These are phyloP conservation scores for Nematopogon swammerdamellus DNA, from an alignment of 2,888 invertebrate genomes.

Conservation along the genomic window DNA sequence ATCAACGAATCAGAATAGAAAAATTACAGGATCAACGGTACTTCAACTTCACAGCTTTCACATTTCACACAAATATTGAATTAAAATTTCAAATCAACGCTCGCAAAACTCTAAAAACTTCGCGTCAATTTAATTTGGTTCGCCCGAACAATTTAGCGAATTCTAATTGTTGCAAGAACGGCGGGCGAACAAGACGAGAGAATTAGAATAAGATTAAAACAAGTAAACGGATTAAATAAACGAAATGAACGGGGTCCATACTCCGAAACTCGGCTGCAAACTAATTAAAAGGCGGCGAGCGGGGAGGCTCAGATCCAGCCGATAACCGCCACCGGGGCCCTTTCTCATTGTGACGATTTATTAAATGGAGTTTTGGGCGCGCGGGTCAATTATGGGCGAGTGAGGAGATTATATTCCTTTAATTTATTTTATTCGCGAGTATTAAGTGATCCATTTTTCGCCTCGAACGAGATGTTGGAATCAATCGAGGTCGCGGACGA, in stretches of 20 bases:
- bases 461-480: too few relatives aligned
- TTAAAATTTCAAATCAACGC: neutral
- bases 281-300: neutral
- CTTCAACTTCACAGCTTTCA: neutral
- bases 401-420: neutral
- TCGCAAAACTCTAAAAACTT: neutral
- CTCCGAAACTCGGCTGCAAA: neutral
- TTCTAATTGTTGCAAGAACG: neutral
- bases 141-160: neutral
- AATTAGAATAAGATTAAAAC: neutral
- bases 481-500: too few relatives aligned
- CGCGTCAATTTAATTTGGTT: neutral
- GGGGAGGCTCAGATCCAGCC: neutral
- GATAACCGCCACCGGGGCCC: neutral
- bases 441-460: neutral
- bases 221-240: neutral
- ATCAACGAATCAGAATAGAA: too few relatives aligned
- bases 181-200: neutral
- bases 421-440: neutral
- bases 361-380: neutral
- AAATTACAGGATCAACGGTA: neutral
- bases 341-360: neutral
- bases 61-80: neutral
- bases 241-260: neutral
- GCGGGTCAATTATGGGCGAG: neutral